phyloP scores from a whole-genome alignment of 2,888 invertebrate genomes.

The Gibbula magus region DNA sequence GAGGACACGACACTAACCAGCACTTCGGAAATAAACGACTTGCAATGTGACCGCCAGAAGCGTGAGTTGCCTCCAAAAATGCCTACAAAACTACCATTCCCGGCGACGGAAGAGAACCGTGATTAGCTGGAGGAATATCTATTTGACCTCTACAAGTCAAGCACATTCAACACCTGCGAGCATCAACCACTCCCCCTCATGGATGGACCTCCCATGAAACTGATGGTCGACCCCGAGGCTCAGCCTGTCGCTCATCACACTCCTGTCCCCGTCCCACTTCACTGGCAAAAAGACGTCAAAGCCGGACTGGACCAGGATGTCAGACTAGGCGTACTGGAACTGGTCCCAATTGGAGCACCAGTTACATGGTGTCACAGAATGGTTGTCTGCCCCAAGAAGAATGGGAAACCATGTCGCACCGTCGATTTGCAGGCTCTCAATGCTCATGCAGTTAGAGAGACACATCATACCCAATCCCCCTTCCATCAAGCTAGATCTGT shows the following conservation, averaged over 20 bases:
- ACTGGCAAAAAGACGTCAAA: slow-evolving; percentile 57
- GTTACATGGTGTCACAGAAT: slow-evolving; percentile 44
- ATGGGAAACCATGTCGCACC: slow-evolving; percentile 33
- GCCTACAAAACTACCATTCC: slow-evolving; percentile 36
- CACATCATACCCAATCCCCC: not conserved
- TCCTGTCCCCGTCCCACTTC: slow-evolving; percentile 44
- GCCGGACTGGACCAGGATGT: slow-evolving; percentile 54
- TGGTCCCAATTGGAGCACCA: not conserved
- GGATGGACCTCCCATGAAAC: slow-evolving; percentile 44
- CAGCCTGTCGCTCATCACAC: slow-evolving; percentile 53
- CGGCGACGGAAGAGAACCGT: slow-evolving; percentile 42
- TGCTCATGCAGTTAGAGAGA: too few species aligned
- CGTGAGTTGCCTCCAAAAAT: slow-evolving; percentile 36
- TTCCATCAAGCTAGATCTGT: not conserved
- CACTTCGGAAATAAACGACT: not conserved
- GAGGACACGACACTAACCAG: not conserved
- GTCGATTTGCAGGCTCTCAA: slow-evolving; percentile 37
- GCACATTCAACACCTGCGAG: slow-evolving; percentile 47
- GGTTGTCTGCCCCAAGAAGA: slow-evolving; percentile 37
- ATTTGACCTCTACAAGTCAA: slow-evolving; percentile 42
- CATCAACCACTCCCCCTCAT: slow-evolving; percentile 54
- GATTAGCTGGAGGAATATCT: slow-evolving; percentile 42
- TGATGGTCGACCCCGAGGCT: slow-evolving; percentile 53
- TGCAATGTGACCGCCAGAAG: slow-evolving; percentile 26
- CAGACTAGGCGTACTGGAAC: slow-evolving; percentile 27